Evolutionary conservation across 2,888 invertebrate genomes (phyloP).

Genomic region (Tridacna gigas): DNA sequence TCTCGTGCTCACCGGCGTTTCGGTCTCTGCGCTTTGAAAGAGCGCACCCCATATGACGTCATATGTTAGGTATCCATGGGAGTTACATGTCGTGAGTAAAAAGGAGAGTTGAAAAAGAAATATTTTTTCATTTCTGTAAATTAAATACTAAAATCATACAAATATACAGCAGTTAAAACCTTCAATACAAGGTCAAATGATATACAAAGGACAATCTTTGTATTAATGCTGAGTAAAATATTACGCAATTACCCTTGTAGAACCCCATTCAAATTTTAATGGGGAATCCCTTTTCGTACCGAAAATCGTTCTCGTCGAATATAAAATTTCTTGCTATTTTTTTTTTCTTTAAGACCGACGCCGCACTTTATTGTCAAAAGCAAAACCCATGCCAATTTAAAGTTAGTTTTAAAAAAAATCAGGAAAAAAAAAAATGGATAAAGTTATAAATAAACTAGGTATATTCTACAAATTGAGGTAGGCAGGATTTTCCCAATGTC

Average conservation of each 20-base stretch:
- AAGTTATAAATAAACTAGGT: neutral
- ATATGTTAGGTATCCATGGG: constrained; percentile 55
- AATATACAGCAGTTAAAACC: too few species aligned
- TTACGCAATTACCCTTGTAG: neutral
- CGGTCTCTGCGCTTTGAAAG: constrained; percentile 48
- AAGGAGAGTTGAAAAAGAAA: too few species aligned
- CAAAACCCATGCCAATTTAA: too few species aligned
- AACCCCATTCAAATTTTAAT: neutral
- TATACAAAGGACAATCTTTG: too few species aligned
- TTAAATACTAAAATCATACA: too few species aligned
- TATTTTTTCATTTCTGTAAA: too few species aligned
- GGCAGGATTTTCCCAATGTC: constrained; percentile 46
- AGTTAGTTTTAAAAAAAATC: too few species aligned
- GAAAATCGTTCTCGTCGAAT: neutral
- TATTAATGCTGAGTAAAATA: too few species aligned
- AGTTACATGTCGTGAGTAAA: neutral
- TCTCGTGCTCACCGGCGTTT: constrained; percentile 42
- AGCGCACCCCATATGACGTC: constrained; percentile 64
- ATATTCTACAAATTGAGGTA: constrained; percentile 1
- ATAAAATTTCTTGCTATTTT: too few species aligned
- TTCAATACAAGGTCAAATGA: too few species aligned
- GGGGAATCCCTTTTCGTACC: neutral
- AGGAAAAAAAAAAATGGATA: neutral
- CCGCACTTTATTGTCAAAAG: too few species aligned
- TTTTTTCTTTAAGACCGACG: too few species aligned